Evolutionary conservation across 2,113 vertebrate species (phyloP).

Genomic region (Zosterops borbonicus): DNA sequence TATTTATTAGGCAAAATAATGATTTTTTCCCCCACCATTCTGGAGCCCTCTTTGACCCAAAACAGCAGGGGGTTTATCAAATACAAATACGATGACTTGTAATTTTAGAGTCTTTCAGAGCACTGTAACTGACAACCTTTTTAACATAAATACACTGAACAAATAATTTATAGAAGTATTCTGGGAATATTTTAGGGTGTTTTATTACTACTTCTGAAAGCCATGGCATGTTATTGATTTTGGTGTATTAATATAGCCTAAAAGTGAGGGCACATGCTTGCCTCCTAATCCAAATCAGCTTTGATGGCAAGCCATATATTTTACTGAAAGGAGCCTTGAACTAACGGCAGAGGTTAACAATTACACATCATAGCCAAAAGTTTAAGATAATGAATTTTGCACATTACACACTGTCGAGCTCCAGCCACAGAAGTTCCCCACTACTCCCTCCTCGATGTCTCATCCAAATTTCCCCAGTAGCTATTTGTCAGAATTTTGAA

Average conservation of each 20-base stretch:
- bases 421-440: constrained; percentile 5
- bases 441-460: background rate
- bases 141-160: constrained; percentile 82
- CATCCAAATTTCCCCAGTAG: constrained; percentile 14
- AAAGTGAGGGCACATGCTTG: constrained; percentile 68
- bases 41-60: constrained; percentile 73
- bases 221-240: constrained; percentile 79
- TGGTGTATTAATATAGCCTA: constrained; percentile 79
- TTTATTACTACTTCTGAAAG: constrained; percentile 83
- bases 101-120: constrained; percentile 78
- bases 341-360: constrained; percentile 73
- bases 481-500: constrained; percentile 15
- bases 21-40: constrained; percentile 64
- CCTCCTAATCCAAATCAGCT: constrained; percentile 74
- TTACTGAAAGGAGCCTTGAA: constrained; percentile 71
- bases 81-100: constrained; percentile 77
- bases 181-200: constrained; percentile 83
- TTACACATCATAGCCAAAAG: constrained; percentile 70
- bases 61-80: constrained; percentile 76
- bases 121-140: constrained; percentile 81
- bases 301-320: constrained; percentile 72
- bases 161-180: constrained; percentile 85
- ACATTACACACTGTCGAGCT: constrained; percentile 41
- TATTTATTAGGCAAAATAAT: constrained; percentile 88
- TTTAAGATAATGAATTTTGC: constrained; percentile 74